phyloP scores from a whole-genome alignment of 2,797 vertebrate genomes.

The Danio tinwini region DNA sequence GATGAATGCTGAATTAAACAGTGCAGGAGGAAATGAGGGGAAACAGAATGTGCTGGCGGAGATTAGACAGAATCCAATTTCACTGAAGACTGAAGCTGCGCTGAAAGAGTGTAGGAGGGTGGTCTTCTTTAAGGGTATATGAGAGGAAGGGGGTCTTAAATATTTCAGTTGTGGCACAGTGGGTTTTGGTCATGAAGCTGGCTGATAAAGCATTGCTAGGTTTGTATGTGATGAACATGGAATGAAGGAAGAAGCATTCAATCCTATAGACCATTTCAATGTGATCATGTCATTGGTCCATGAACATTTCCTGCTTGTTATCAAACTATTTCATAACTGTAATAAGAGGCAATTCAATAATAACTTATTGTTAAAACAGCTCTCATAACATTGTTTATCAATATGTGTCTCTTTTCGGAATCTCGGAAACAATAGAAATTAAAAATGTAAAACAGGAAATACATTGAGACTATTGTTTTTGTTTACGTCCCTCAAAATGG shows the following conservation, averaged over 20 bases:
- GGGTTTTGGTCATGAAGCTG: constrained; percentile 34
- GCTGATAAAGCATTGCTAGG: constrained; percentile 4
- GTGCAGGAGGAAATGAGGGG: constrained; percentile 27
- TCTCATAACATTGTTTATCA: no score
- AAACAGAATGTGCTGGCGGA: constrained; percentile 17
- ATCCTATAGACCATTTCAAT: no score
- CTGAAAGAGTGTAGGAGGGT: constrained; percentile 52
- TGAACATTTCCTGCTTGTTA: no score
- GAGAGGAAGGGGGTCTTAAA: constrained; percentile 62
- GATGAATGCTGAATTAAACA: constrained; percentile 32
- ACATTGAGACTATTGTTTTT: no score
- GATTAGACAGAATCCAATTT: constrained; percentile 41
- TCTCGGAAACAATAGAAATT: no score
- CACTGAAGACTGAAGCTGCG: constrained; percentile 30
- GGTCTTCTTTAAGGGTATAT: constrained; percentile 56
- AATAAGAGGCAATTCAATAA: no score
- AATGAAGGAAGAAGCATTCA: constrained; percentile 6
- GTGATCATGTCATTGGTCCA: no score
- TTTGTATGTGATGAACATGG: background rate
- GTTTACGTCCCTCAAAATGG: no score
- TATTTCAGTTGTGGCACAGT: constrained; percentile 61
- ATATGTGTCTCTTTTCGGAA: no score
- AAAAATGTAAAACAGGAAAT: no score
- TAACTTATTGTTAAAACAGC: no score
- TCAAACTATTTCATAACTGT: no score